A percentile compares a stretch with the other conserved stretches of the same genome.
Evolutionary conservation across 2,797 vertebrate species (phyloP).

Genomic region (Pogoniulus pusillus): DNA sequence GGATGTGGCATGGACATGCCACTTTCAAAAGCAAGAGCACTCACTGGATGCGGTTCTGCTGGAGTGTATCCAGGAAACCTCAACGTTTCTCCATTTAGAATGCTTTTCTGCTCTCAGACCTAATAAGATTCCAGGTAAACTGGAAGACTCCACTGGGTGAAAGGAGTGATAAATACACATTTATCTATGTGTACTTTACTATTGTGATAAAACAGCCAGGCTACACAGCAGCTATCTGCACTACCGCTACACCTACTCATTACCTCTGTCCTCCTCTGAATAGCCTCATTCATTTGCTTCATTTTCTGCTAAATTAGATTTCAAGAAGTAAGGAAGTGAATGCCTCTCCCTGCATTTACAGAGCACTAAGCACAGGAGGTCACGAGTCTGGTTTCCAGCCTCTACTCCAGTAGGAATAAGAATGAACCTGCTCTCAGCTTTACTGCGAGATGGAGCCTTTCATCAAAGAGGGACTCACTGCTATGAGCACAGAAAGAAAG

Average conservation of each 20-base stretch:
- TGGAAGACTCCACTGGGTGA: neutral
- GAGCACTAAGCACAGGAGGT: conserved; percentile 23
- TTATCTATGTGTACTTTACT: neutral
- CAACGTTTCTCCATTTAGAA: neutral
- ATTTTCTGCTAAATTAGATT: conserved; percentile 32
- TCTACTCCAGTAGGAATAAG: neutral
- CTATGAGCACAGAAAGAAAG: neutral
- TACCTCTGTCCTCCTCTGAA: conserved; percentile 17
- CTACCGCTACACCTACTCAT: neutral
- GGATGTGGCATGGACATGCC: rapidly evolving
- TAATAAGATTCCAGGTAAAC: neutral
- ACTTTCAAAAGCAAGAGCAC: neutral
- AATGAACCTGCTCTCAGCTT: neutral
- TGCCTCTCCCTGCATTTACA: neutral
- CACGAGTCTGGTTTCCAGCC: conserved; percentile 7
- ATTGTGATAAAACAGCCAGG: neutral
- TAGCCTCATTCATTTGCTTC: conserved; percentile 17
- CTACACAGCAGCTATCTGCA: neutral
- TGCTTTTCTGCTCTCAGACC: neutral
- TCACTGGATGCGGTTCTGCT: neutral
- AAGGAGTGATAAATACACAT: neutral
- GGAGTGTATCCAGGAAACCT: neutral
- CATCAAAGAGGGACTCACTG: conserved; percentile 3
- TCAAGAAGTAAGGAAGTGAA: conserved; percentile 1
- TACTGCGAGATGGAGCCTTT: neutral